Percentiles rank a stretch among this genome's conserved stretches.
Evolutionary conservation across 2,888 invertebrate species (phyloP).

Genomic region (Germaria angustata): DNA sequence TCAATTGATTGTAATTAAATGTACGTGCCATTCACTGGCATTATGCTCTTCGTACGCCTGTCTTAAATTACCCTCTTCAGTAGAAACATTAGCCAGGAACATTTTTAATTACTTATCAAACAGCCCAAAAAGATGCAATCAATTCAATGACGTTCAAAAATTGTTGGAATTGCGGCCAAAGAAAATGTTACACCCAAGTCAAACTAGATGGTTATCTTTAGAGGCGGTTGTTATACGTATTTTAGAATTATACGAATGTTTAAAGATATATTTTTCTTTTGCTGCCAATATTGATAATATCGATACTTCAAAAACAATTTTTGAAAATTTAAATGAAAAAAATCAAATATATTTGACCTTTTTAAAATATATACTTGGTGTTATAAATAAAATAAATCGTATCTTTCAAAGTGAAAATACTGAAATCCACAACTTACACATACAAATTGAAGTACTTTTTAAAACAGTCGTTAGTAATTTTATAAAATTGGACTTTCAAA

Average conservation of each 20-base stretch:
- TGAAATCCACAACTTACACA: not conserved
- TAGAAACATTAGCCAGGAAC: not conserved
- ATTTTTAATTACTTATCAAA: not conserved
- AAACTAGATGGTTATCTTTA: not conserved
- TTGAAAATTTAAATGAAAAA: not conserved
- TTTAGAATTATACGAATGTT: not conserved
- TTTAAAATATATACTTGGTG: not conserved
- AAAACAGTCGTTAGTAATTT: not conserved
- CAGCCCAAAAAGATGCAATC: not conserved
- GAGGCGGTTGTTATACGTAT: not conserved
- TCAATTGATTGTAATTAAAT: not conserved
- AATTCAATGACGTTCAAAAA: not conserved
- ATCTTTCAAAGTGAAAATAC: constrained; percentile 13
- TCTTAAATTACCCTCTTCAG: not conserved
- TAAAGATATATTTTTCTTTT: constrained; percentile 23
- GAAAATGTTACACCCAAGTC: not conserved
- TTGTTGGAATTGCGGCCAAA: not conserved
- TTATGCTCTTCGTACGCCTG: not conserved
- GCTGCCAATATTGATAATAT: constrained; percentile 3
- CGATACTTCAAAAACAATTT: not conserved
- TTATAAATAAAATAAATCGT: not conserved
- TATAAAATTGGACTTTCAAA: not conserved
- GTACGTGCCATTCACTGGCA: not conserved
- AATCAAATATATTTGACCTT: not conserved
- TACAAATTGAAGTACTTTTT: not conserved